A percentile compares a stretch with the other conserved stretches of the same genome.
Evolutionary conservation across 1,140 invertebrate species (phyloP).

Genomic region (Philotrypesis tridentata): DNA sequence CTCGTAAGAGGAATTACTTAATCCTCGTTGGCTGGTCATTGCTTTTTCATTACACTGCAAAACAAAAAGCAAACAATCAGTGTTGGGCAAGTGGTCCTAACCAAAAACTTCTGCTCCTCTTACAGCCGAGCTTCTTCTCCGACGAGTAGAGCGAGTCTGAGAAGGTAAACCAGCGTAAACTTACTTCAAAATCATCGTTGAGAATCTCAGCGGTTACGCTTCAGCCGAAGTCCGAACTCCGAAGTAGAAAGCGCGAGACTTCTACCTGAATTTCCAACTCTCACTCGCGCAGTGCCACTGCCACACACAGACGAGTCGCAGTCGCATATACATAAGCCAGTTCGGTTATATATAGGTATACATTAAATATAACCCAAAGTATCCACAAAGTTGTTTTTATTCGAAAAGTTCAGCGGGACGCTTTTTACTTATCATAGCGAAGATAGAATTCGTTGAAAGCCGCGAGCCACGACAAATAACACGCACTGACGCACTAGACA

Average conservation of each 20-base stretch:
- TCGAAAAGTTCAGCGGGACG: neutral
- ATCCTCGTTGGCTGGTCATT: neutral
- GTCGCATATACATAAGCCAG: too few species aligned
- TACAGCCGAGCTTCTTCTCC: neutral
- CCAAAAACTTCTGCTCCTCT: constrained; percentile 4
- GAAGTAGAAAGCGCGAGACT: neutral
- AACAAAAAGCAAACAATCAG: constrained; percentile 1
- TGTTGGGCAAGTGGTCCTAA: constrained; percentile 4
- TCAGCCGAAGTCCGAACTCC: too few species aligned
- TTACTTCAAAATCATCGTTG: neutral
- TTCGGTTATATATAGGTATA: too few species aligned
- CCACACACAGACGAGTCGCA: neutral
- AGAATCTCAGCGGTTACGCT: too few species aligned
- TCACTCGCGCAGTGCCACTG: neutral
- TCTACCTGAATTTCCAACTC: neutral
- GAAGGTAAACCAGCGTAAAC: too few species aligned
- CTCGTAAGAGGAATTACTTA: constrained; percentile 1
- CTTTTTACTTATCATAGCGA: neutral
- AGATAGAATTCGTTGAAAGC: neutral
- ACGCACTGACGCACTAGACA: too few species aligned
- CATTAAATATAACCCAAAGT: neutral
- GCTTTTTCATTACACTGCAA: neutral
- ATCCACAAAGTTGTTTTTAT: neutral
- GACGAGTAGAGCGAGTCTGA: too few species aligned
- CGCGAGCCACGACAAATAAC: neutral